phyloP scores from a whole-genome alignment of 2,888 invertebrate genomes.

The Aleiodes testaceus region DNA sequence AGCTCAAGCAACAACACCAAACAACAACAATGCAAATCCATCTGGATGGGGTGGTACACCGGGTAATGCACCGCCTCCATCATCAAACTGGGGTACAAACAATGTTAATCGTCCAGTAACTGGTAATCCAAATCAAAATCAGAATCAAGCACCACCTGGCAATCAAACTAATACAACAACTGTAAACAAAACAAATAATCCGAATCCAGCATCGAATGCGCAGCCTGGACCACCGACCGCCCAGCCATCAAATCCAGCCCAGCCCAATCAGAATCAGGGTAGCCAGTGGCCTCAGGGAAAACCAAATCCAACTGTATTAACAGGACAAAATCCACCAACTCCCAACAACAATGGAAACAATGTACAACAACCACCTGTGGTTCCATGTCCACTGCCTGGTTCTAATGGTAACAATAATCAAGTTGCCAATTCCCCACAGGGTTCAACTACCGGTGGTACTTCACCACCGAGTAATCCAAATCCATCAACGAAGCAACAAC shows the following conservation, averaged over 20 bases:
- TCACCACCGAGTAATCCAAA: constrained; percentile 74
- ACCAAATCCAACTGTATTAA: constrained; percentile 65
- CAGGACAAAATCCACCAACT: constrained; percentile 63
- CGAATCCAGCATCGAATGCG: constrained; percentile 73
- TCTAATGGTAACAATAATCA: constrained; percentile 66
- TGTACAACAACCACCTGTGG: constrained; percentile 61
- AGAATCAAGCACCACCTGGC: constrained; percentile 54
- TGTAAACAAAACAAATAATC: constrained; percentile 61
- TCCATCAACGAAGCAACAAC: constrained; percentile 83
- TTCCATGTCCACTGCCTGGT: constrained; percentile 47
- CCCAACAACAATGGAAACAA: constrained; percentile 67
- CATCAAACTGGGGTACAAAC: constrained; percentile 66
- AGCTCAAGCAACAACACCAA: constrained; percentile 80
- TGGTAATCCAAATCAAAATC: constrained; percentile 57
- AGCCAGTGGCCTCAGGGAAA: constrained; percentile 69
- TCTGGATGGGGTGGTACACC: constrained; percentile 75
- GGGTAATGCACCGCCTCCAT: constrained; percentile 61
- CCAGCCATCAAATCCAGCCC: constrained; percentile 71
- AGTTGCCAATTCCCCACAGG: constrained; percentile 53
- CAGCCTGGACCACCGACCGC: constrained; percentile 74
- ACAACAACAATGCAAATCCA: constrained; percentile 75
- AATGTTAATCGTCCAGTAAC: constrained; percentile 66
- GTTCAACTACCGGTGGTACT: constrained; percentile 4
- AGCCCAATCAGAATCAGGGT: constrained; percentile 65
- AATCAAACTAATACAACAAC: constrained; percentile 48